Conservation (phyloP, 2,113 vertebrate genomes). For the Cyprinodon brontotheroides region DNA sequence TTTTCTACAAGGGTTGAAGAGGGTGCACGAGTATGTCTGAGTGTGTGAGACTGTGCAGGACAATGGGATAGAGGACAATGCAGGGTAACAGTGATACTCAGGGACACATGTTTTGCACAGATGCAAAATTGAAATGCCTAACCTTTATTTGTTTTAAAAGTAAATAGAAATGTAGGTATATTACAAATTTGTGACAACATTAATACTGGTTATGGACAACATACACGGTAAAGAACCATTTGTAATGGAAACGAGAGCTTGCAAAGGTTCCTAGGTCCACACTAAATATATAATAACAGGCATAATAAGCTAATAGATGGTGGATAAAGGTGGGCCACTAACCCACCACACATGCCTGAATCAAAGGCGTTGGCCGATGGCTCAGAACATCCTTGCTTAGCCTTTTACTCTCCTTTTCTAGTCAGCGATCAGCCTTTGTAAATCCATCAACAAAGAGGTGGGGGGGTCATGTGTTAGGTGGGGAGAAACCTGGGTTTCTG, state of each 20-base stretch:
- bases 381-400: conserved; percentile 11
- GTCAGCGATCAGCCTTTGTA: conserved; percentile 30
- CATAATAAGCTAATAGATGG: conserved; percentile 31
- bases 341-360: conserved; percentile 7
- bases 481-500: not conserved
- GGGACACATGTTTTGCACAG: conserved; percentile 1
- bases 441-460: conserved; percentile 20
- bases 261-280: no score
- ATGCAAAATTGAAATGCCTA: no score
- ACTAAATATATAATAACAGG: no score
- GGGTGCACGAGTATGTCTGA: conserved; percentile 23
- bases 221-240: not conserved
- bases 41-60: conserved; percentile 12
- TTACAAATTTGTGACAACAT: no score
- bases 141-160: no score
- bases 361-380: conserved; percentile 8
- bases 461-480: not conserved
- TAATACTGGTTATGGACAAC: not conserved
- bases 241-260: not conserved
- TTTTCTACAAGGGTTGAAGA: conserved; percentile 28
- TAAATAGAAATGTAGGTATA: no score
- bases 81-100: conserved; percentile 17
- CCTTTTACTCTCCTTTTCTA: not conserved
- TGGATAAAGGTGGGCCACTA: conserved; percentile 31
- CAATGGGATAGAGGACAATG: conserved; percentile 14